Evolutionary conservation across 2,888 invertebrate species (phyloP), one percentile per base, ranked within the genome.

Genomic region (Sesia bembeciformis): DNA sequence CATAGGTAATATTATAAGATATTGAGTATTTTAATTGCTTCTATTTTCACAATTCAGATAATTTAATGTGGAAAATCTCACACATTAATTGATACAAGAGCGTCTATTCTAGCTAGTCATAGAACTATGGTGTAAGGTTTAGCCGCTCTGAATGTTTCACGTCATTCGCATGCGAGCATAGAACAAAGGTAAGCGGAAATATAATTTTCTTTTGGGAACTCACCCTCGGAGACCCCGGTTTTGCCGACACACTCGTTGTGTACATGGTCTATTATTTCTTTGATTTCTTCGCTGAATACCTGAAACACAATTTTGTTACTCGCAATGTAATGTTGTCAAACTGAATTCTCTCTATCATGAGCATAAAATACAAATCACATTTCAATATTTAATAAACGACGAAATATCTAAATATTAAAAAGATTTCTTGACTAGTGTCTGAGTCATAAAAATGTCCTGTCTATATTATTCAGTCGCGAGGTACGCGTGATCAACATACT

Each of bases 261-360:
- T 69, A 90, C 71, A 65, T 81, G 81, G 67, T 84, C 76, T 72
- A 90, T 85, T 77, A 90, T 86, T 81, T 90, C 90, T 77, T 78
- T 74, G 74, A 90, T 86, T 74, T 90, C 90, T 23, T 88, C 89
- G 65, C 87, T 85, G 69, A 90, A 84, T 66, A 81, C 80, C 90
- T 90, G 75, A 63, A 81, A 68, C 65, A 59, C 49, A 64, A 61
- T 71, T 70, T 66, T 61, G 53, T 66, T 62, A 40, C 49, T 46
- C 8, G 23, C 2, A 23, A 23, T 23, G 23, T 23, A 23, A 23
- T 23, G 2, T 23, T 23, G 23, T 23, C 23, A 23, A 23, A 23
- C 23, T 23, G 23, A 23, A 23, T 23, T 23, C 23, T 23, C 23
- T 23, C 23, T 23, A 23, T 23, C 23, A 23, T 23, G 23, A 23